Base-by-base conservation (phyloP, 2,888 invertebrate species). In the Mythimna pallens region DNA sequence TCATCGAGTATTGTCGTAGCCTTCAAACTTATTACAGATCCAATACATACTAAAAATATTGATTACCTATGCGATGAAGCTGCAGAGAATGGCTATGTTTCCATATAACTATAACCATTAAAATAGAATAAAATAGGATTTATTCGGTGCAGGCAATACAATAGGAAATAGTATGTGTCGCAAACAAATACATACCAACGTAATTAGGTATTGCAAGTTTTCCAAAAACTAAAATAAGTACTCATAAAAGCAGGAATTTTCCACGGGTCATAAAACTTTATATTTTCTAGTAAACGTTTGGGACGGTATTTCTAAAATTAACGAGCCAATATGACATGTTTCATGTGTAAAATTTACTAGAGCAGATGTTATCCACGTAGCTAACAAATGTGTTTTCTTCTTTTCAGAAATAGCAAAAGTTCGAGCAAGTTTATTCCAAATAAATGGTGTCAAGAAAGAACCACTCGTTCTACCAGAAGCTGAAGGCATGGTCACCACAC, bases 401-500 rank as follows among this genome's bases (percentile, higher is more conserved):
- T 91, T 98, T 98, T 74, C 98, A 99, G 99, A 99, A 98, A 99
- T 99, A 93, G 99, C 99, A 93, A 98, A 99, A 97, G 99, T 99
- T 81, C 98, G 99, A 93, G 98, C 99, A 89, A 99, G 98, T 94
- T 97, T 99, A 95, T 99, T 99, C 97, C 99, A 99, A 97, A 99
- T 99, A 97, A 99, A 99, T 97, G 99, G 99, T 90, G 98, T 98
- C 84, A 98, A 98, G 95, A 99, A 99, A 94, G 99, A 99, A 94
- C 99, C 99, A 74, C 97, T 99, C 88, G 97, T 98, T 88, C 96
- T 99, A 93, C 99, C 99, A 92, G 99, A 99, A 91, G 97, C 98
- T 80, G 98, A 98, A 89, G 99, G 99, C 86, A 97, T 98, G 91
- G 97, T 98, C 92, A 98, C 98, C 89, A 98, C 99, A 92, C 97